Conservation (phyloP, 2,113 vertebrate genomes). For the Aldabrachelys gigantea region DNA sequence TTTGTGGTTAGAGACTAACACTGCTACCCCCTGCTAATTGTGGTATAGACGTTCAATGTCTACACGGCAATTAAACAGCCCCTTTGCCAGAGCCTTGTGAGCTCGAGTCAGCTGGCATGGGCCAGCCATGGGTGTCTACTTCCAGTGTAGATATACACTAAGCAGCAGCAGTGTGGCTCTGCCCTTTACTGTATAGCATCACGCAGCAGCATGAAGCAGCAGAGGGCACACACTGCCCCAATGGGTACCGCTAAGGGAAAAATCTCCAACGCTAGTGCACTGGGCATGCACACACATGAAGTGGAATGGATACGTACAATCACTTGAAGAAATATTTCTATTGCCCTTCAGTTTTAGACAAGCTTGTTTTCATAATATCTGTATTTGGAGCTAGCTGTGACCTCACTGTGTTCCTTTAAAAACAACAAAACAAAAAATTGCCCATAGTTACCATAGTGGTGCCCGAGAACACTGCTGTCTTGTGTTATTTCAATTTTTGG, state of each 20-base stretch:
- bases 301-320: too few relatives aligned
- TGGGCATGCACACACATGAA: background rate
- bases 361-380: background rate
- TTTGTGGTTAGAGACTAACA: too few relatives aligned
- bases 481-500: background rate
- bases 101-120: background rate
- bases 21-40: too few relatives aligned
- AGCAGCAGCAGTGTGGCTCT: background rate
- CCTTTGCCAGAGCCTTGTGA: background rate
- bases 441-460: background rate
- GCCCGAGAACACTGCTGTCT: background rate
- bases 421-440: background rate
- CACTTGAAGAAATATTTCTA: background rate
- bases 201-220: background rate
- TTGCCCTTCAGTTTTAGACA: background rate
- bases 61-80: background rate
- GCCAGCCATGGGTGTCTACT: background rate
- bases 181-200: background rate
- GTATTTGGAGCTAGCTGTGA: background rate
- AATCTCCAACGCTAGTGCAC: background rate
- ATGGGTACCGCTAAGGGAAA: too few relatives aligned
- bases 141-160: background rate
- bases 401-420: background rate
- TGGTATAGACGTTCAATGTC: background rate
- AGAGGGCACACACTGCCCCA: background rate